A percentile compares a stretch with the other conserved stretches of the same genome.
Evolutionary conservation across 2,113 vertebrate species (phyloP).

Genomic region (Indicator indicator): DNA sequence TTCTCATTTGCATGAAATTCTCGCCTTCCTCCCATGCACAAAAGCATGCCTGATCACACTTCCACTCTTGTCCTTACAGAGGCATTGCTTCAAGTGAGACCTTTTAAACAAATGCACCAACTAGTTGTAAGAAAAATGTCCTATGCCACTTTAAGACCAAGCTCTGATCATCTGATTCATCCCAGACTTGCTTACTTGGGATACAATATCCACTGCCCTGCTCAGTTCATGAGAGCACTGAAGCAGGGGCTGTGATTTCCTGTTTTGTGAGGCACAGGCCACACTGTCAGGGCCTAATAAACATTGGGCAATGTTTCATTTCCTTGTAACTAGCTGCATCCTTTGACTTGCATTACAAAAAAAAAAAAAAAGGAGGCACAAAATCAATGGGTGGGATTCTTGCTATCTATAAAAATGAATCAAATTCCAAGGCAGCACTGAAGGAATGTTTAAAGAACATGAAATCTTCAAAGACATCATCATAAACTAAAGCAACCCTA

Average conservation of each 20-base stretch:
- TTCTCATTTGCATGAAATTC: neutral
- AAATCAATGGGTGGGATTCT: neutral
- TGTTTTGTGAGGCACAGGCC: neutral
- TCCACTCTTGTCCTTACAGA: neutral
- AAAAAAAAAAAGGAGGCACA: neutral
- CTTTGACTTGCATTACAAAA: neutral
- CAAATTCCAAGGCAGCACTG: neutral
- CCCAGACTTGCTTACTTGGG: neutral
- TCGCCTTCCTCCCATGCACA: neutral
- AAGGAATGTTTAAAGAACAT: conserved; percentile 11
- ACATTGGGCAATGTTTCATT: neutral
- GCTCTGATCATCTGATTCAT: neutral
- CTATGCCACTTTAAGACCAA: neutral
- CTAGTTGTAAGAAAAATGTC: neutral
- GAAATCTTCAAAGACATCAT: neutral
- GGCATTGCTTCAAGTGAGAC: accelerated
- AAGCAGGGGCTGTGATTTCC: conserved; percentile 31
- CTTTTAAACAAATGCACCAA: neutral
- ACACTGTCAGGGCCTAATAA: conserved; percentile 6
- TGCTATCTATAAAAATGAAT: neutral
- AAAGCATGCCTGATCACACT: neutral
- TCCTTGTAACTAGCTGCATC: conserved; percentile 41
- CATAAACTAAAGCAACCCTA: neutral
- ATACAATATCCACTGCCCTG: neutral
- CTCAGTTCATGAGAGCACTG: neutral